phyloP scores from a whole-genome alignment of 2,888 invertebrate species.

The Anthophora plumipes region DNA sequence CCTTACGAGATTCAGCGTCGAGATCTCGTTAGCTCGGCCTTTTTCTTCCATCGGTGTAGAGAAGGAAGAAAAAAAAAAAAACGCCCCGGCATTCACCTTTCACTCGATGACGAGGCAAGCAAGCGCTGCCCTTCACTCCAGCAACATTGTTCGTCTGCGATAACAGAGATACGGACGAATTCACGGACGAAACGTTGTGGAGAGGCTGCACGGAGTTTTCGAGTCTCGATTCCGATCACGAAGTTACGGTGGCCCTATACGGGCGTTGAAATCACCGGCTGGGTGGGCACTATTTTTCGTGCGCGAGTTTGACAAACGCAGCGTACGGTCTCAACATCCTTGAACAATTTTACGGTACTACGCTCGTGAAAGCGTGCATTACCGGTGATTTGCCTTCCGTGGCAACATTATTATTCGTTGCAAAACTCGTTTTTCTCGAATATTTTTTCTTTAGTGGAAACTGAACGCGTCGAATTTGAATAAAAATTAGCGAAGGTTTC shows the following conservation, averaged over 20 bases:
- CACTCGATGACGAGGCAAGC: conserved; percentile 56
- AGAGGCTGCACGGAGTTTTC: conserved; percentile 11
- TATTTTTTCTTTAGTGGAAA: too few relatives aligned
- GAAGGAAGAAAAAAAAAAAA: conserved; percentile 9
- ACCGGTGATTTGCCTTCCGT: neutral
- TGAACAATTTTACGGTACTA: conserved; percentile 70
- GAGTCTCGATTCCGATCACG: neutral
- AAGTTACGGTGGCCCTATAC: neutral
- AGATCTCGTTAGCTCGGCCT: neutral
- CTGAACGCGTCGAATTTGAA: too few relatives aligned
- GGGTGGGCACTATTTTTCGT: neutral
- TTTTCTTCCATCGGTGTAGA: conserved; percentile 1
- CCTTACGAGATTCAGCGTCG: neutral
- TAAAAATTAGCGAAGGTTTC: too few relatives aligned
- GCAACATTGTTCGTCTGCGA: conserved; percentile 39
- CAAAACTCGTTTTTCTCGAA: neutral
- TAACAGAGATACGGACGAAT: conserved; percentile 45
- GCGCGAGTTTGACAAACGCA: neutral
- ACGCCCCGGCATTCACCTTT: conserved; percentile 58
- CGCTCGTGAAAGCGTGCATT: conserved; percentile 57
- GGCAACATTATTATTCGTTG: neutral
- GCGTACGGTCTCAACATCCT: conserved; percentile 47
- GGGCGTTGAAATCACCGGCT: conserved; percentile 6
- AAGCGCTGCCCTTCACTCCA: conserved; percentile 55
- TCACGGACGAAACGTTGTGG: conserved; percentile 7